Evolutionary conservation across 2,888 invertebrate species (phyloP).

Genomic region (Trissolcus brochymenae): DNA sequence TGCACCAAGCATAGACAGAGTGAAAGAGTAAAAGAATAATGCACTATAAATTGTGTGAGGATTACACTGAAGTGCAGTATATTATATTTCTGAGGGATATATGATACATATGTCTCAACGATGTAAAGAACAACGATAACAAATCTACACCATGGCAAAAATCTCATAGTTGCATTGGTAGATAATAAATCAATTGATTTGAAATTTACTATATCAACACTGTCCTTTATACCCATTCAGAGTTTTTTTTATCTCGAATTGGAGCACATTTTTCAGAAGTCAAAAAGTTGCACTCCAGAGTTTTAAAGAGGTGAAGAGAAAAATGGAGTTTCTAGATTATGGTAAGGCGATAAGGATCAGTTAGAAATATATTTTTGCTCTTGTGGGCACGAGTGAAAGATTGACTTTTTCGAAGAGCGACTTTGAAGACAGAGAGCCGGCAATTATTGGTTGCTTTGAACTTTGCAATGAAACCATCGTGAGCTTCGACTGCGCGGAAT

Average conservation of each 20-base stretch:
- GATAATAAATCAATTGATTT: slow-evolving; percentile 32
- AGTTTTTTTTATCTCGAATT: slow-evolving; percentile 6
- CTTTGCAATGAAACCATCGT: slow-evolving; percentile 21
- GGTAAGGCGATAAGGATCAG: too few species aligned
- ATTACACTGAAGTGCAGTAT: slow-evolving; percentile 37
- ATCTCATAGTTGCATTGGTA: slow-evolving; percentile 30
- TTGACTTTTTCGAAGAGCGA: not conserved
- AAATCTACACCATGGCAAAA: slow-evolving; percentile 38
- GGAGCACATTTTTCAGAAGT: not conserved
- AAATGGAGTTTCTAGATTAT: too few species aligned
- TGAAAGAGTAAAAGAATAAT: slow-evolving; percentile 30
- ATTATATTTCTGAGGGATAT: slow-evolving; percentile 37
- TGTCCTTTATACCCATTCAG: slow-evolving; percentile 7
- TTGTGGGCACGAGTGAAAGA: too few species aligned
- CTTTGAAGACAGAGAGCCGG: slow-evolving; percentile 8
- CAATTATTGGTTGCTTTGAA: slow-evolving; percentile 27
- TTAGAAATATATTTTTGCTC: too few species aligned
- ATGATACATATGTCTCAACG: slow-evolving; percentile 40
- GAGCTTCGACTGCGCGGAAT: slow-evolving; percentile 14
- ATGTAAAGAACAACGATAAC: slow-evolving; percentile 48
- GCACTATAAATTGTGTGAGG: slow-evolving; percentile 39
- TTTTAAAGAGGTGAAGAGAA: not conserved
- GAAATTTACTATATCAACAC: slow-evolving; percentile 31
- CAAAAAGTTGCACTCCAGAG: slow-evolving; percentile 1
- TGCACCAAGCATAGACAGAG: too few species aligned